phyloP scores from a whole-genome alignment of 2,797 vertebrate species.

The Melanotaenia nigrans region DNA sequence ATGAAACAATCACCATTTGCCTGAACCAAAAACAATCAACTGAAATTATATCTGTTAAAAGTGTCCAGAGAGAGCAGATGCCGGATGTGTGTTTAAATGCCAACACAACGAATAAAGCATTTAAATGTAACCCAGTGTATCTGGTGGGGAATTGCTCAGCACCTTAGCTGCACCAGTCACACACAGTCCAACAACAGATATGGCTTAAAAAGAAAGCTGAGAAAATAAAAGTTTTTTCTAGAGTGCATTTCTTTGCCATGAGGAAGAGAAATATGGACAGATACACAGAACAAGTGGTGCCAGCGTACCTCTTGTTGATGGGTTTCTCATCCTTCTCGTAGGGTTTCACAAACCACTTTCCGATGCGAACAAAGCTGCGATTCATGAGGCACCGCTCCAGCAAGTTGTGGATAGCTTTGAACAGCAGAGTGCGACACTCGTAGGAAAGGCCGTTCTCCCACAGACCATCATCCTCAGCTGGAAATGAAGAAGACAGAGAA shows the following conservation, averaged over 20 bases:
- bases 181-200: background rate
- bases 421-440: constrained; percentile 96
- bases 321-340: constrained; percentile 99
- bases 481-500: constrained; percentile 5
- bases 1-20: constrained; percentile 3
- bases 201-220: background rate
- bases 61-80: constrained; percentile 6
- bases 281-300: background rate
- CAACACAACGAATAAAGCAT: constrained; percentile 14
- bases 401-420: constrained; percentile 99
- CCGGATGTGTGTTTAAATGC: constrained; percentile 1
- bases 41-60: background rate
- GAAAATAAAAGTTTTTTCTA: background rate
- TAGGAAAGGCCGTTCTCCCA: constrained; percentile 99
- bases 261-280: constrained; percentile 1
- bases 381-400: constrained; percentile 98
- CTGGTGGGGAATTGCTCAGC: constrained; percentile 5
- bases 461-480: constrained; percentile 95
- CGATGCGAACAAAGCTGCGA: constrained; percentile 95
- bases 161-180: constrained; percentile 17
- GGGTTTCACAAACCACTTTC: constrained; percentile 99
- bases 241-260: background rate
- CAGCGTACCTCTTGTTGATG: constrained; percentile 94
- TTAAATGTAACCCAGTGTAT: background rate
- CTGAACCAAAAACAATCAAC: background rate